Evolutionary conservation across 2,888 invertebrate genomes (phyloP), one percentile per base, ranked within the genome.

Genomic region (Xestia sexstrigata): DNA sequence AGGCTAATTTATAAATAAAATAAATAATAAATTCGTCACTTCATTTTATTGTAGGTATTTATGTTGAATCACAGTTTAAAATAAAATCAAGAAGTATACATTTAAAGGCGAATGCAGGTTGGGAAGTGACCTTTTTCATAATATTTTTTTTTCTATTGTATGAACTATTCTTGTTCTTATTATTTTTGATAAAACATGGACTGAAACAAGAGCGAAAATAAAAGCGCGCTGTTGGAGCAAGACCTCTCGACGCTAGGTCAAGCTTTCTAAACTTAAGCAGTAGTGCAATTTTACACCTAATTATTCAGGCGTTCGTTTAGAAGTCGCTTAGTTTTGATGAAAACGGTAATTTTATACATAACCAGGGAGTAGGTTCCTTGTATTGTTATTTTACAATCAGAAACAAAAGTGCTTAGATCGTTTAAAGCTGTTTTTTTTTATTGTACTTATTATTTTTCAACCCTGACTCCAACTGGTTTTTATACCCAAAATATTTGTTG

Each of bases 1-100:
- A 39, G 42, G 47, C 47, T 17, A 15, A 47, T 35, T 35, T 47
- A 9, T 35, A 60, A 75, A 75, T 42, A 80, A 85, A 73, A 82
- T 39, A 70, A 70, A 23, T 4, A 55, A 68, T 26, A 62, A 76
- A 80, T 71, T 79, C 70, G 69, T 85, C 70, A 75, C 52, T 80
- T 81, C 66, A 17, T 85, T 88, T 62, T 88, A 85, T 84, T 88
- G 74, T 78, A 76, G 67, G 39, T 72, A 70, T 81, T 71, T 78
- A 80, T 78, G 13, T 77, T 87, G 65, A 79, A 88, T 89, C 89
- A 88, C 89, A 88, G 87, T 84, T 45, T 78, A 89, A 78, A 42
- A n/a, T n/a, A n/a, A 72, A 74, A 77, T 78, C 65, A 80, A 82
- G 83, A 86, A 78, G 77, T 79, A 79, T 81, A 82, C 74, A 81